A percentile compares a stretch with the other conserved stretches of the same genome.
Conservation (phyloP, 2,888 invertebrate genomes). For the Blera fallax region DNA sequence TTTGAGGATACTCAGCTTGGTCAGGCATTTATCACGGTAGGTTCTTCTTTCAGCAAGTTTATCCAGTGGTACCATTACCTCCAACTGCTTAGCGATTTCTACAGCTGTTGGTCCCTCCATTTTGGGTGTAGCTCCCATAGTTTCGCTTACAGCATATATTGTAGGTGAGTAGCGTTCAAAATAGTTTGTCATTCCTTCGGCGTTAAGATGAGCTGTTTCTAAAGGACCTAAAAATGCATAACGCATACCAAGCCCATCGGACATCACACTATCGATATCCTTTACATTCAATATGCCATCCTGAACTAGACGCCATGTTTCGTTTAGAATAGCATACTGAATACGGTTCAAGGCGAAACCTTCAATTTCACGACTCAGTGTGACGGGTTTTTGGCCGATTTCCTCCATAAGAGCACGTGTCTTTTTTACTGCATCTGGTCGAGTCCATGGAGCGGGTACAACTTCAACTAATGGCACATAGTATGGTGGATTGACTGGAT, state of each 20-base stretch:
- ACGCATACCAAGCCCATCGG: constrained; percentile 95
- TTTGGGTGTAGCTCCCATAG: constrained; percentile 88
- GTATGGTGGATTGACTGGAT: constrained; percentile 98
- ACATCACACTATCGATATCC: constrained; percentile 96
- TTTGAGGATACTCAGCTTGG: constrained; percentile 90
- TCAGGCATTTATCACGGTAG: constrained; percentile 93
- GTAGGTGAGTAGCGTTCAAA: constrained; percentile 85
- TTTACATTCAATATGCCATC: constrained; percentile 92
- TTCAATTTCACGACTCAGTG: constrained; percentile 91
- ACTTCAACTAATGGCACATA: constrained; percentile 97
- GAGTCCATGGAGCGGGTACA: constrained; percentile 97
- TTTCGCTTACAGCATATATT: constrained; percentile 85
- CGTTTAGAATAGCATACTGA: constrained; percentile 96
- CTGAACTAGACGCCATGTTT: constrained; percentile 93
- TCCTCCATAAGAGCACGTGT: constrained; percentile 90
- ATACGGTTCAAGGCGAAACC: constrained; percentile 97
- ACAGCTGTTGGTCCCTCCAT: constrained; percentile 87
- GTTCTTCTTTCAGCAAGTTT: constrained; percentile 88
- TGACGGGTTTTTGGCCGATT: constrained; percentile 95
- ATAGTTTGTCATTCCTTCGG: constrained; percentile 89
- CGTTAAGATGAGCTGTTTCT: constrained; percentile 97
- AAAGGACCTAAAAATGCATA: constrained; percentile 97
- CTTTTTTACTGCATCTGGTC: constrained; percentile 87
- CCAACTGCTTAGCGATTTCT: constrained; percentile 88
- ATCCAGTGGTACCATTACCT: constrained; percentile 88